Percentiles rank a stretch among this genome's conserved stretches.
These are phyloP conservation scores for Ruditapes philippinarum DNA, from an alignment of 1,140 invertebrate species.

Conservation along the genomic window DNA sequence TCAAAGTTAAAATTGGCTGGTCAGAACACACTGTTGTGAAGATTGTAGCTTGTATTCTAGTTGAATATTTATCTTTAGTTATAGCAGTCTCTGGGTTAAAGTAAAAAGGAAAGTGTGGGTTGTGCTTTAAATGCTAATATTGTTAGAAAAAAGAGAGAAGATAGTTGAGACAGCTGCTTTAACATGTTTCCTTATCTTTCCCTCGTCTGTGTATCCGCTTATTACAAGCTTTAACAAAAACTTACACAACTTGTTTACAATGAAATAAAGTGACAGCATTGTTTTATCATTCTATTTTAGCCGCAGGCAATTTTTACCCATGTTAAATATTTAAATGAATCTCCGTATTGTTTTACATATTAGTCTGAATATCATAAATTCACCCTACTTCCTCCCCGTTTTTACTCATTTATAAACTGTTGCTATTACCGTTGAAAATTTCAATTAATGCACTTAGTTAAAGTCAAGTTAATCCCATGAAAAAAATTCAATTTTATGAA, in stretches of 20 bases:
- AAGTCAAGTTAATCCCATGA: too few relatives aligned
- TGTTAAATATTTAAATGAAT: slow-evolving; percentile 34
- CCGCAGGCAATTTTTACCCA: slow-evolving; percentile 28
- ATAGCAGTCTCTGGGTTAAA: too few relatives aligned
- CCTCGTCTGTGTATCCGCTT: neutral
- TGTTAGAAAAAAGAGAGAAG: too few relatives aligned
- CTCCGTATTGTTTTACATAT: slow-evolving; percentile 27
- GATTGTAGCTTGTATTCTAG: too few relatives aligned
- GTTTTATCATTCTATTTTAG: slow-evolving; percentile 24
- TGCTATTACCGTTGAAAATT: neutral
- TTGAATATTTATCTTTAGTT: too few relatives aligned
- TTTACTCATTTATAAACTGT: neutral
- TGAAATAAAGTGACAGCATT: neutral
- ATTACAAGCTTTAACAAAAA: neutral
- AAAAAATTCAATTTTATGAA: too few relatives aligned
- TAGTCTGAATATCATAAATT: neutral
- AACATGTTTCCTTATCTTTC: neutral
- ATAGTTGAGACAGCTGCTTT: neutral
- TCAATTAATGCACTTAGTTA: too few relatives aligned
- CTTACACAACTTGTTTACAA: slow-evolving; percentile 11
- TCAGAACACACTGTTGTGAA: too few relatives aligned
- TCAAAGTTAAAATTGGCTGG: too few relatives aligned
- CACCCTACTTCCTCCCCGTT: neutral
- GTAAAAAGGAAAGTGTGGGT: too few relatives aligned
- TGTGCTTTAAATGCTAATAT: too few relatives aligned